phyloP scores from a whole-genome alignment of 1,140 invertebrate genomes.

The Sycophila sp. region DNA sequence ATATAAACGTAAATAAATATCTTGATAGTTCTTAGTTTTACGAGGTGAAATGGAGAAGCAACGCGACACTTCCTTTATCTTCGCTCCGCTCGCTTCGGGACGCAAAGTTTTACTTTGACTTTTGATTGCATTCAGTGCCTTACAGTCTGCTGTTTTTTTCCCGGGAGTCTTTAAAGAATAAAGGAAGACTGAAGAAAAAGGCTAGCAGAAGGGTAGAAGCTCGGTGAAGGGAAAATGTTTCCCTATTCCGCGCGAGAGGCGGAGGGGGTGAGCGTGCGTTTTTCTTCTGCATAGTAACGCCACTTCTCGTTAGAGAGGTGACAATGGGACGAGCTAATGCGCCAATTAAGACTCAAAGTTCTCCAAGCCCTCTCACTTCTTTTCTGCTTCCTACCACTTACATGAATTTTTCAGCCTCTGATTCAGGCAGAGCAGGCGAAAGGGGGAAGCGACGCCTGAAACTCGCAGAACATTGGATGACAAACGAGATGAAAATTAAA shows the following conservation, averaged over 20 bases:
- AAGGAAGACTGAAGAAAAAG: neutral
- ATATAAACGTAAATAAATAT: no score
- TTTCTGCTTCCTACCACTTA: slow-evolving; percentile 13
- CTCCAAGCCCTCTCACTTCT: neutral
- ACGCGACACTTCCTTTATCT: neutral
- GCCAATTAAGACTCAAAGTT: slow-evolving; percentile 37
- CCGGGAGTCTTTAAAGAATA: neutral
- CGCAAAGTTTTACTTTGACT: slow-evolving; percentile 10
- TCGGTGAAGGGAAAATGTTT: slow-evolving; percentile 9
- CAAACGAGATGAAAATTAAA: slow-evolving; percentile 42
- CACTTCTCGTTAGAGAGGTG: slow-evolving; percentile 11
- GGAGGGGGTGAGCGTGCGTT: neutral
- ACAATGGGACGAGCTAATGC: slow-evolving; percentile 38
- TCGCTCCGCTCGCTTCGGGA: neutral
- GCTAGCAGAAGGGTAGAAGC: neutral
- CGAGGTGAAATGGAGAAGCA: no score
- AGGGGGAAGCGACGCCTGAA: neutral
- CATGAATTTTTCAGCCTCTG: slow-evolving; percentile 36
- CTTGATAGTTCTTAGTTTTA: no score
- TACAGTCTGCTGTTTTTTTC: slow-evolving; percentile 14
- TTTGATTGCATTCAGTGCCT: slow-evolving; percentile 5
- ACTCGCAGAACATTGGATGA: slow-evolving; percentile 33
- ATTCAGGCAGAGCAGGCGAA: neutral
- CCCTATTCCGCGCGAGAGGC: neutral
- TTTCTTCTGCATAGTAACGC: neutral